phyloP scores from a whole-genome alignment of 2,113 vertebrate genomes.

The Blennius ocellaris region DNA sequence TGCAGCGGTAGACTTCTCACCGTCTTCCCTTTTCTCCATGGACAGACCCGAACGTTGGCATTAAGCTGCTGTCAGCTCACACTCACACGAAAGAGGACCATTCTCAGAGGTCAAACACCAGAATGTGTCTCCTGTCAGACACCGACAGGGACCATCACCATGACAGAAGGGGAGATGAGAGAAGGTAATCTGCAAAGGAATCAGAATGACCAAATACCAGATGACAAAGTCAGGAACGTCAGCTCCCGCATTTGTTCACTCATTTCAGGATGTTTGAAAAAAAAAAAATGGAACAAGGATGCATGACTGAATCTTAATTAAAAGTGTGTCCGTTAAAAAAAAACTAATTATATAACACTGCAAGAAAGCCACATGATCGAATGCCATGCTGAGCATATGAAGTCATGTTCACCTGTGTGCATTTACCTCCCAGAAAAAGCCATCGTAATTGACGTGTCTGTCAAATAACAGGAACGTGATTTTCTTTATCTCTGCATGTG shows the following conservation, averaged over 20 bases:
- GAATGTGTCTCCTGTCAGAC: constrained; percentile 53
- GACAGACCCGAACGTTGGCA: constrained; percentile 32
- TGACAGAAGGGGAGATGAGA: constrained; percentile 42
- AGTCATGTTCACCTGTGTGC: background rate
- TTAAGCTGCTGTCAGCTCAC: constrained; percentile 67
- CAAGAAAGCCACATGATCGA: background rate
- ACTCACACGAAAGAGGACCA: constrained; percentile 47
- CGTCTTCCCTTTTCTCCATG: constrained; percentile 14
- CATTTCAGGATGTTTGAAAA: background rate
- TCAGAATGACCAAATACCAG: constrained; percentile 28
- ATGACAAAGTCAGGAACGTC: constrained; percentile 21
- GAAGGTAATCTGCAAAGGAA: constrained; percentile 39
- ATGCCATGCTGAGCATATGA: background rate
- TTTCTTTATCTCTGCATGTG: constrained; percentile 10
- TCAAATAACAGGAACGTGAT: constrained; percentile 11
- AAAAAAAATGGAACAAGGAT: constrained; percentile 6
- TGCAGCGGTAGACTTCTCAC: constrained; percentile 12
- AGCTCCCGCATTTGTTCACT: constrained; percentile 7
- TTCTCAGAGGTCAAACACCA: constrained; percentile 65
- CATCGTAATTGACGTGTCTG: background rate
- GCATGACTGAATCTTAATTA: constrained; percentile 8
- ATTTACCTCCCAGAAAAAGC: background rate
- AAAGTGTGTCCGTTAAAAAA: background rate
- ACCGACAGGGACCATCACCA: constrained; percentile 31
- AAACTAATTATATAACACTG: constrained; percentile 2